phyloP scores from a whole-genome alignment of 2,888 invertebrate species.

The Leptinotarsa tumamoca region DNA sequence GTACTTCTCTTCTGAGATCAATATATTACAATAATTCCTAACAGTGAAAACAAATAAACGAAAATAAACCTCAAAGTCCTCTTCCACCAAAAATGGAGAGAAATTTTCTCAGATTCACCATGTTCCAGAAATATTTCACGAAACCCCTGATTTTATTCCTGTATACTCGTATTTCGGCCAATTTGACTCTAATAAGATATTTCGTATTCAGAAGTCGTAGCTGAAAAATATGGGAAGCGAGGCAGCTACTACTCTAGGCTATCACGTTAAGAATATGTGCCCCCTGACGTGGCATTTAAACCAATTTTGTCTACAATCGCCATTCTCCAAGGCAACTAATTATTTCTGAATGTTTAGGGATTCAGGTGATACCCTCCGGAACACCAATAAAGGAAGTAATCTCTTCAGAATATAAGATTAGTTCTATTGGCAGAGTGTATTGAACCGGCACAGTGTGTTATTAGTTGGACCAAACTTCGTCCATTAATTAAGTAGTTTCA shows the following conservation, averaged over 20 bases:
- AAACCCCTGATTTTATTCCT: conserved; percentile 34
- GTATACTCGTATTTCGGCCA: conserved; percentile 32
- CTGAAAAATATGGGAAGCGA: conserved; percentile 39
- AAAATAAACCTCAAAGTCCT: background rate
- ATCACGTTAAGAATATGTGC: conserved; percentile 31
- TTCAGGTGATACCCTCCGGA: conserved; percentile 36
- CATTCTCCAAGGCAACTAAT: conserved; percentile 32
- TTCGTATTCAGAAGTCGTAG: conserved; percentile 41
- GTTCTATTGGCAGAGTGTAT: conserved; percentile 36
- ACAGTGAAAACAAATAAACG: too few relatives aligned
- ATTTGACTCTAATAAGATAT: conserved; percentile 37
- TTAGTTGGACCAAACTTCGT: conserved; percentile 36
- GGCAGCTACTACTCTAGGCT: conserved; percentile 27
- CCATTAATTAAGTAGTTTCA: conserved; percentile 39
- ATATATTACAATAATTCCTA: too few relatives aligned
- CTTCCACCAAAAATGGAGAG: background rate
- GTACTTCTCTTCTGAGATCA: too few relatives aligned
- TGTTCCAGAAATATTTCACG: conserved; percentile 34
- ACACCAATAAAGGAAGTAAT: conserved; percentile 38
- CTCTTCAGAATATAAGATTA: conserved; percentile 41
- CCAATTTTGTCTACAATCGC: conserved; percentile 33
- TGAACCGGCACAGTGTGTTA: conserved; percentile 33
- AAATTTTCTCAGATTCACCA: conserved; percentile 2
- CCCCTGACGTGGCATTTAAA: conserved; percentile 40
- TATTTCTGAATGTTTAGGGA: conserved; percentile 40